Base-by-base conservation (phyloP, 2,113 vertebrate genomes). In the Hypocryptadius cinnamomeus region DNA sequence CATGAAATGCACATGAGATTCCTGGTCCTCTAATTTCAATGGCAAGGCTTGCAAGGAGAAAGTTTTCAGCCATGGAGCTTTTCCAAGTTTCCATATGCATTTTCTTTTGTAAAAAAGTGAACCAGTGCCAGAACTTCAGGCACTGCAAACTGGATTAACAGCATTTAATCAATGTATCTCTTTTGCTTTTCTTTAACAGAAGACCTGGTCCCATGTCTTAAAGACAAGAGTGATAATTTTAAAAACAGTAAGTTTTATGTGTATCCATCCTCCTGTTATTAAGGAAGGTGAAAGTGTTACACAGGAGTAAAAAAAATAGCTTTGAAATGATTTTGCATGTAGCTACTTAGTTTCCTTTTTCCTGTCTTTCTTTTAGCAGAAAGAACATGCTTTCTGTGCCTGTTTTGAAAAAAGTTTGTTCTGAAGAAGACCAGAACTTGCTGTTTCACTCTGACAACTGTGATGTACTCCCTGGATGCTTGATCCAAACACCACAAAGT, bases 401-500 rank as follows among this genome's bases (percentile, higher is more conserved):
- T 93, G 53, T 76, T 96, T 72, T 79, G 42, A 44, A 81, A 90
- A n/a, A 90, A 40, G 48, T 9, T 90, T 2, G 1, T 35, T 85
- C 40, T 95, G 94, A 93, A 90, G 73, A 92, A 93, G 87, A 91
- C 44, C 89, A 93, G 78, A 92, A 89, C 78, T 71, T 74, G 22
- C 21, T 60, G 24, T 73, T 91, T 91, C 40, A 16, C 11, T 87
- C 73, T 85, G 71, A 79, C 74, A 78, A 0, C 24, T 51, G 19
- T 77, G 63, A 89, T 15, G 23, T 70, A 45, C 7, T 79, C 17
- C 24, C 51, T 85, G 71, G 76, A 60, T 90, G 25, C 70, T 73
- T 31, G 14, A 33, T 90, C 47, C 71, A 87, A 73, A 77, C n/a
- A 63, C 39, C 39, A 63, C 25, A 10, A 79, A 95, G 56, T 73